phyloP scores from a whole-genome alignment of 2,797 vertebrate species.

The Mormyrus hasselquistii region DNA sequence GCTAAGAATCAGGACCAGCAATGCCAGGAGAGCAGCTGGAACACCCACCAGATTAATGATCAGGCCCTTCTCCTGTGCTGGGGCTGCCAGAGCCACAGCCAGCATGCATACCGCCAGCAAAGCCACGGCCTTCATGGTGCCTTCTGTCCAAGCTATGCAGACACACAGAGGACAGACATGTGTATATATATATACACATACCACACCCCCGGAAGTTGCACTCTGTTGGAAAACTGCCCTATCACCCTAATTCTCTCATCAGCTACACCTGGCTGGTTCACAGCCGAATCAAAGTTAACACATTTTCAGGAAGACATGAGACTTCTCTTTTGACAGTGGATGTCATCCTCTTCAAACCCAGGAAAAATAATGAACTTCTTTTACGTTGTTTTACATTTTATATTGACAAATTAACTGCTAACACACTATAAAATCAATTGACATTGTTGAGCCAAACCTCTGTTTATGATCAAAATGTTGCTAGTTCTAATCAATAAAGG shows the following conservation, averaged over 20 bases:
- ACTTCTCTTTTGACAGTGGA: not conserved
- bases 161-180: not conserved
- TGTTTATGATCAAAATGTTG: not conserved
- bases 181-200: not conserved
- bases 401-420: not conserved
- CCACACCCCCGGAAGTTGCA: not conserved
- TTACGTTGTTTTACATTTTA: not conserved
- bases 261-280: slow-evolving; percentile 17
- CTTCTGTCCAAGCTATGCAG: not conserved
- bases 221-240: not conserved
- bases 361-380: not conserved
- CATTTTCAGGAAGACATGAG: not conserved
- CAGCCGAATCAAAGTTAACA: not conserved
- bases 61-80: slow-evolving; percentile 34
- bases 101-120: slow-evolving; percentile 31
- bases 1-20: not conserved
- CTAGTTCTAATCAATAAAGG: not conserved
- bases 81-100: not conserved
- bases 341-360: not conserved
- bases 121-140: slow-evolving; percentile 25
- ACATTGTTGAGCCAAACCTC: not conserved
- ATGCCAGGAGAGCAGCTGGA: not conserved
- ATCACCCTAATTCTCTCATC: not conserved
- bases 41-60: slow-evolving; percentile 55
- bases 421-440: not conserved